Percentiles rank a stretch among this genome's conserved stretches.
Conservation (phyloP, 2,113 vertebrate genomes). For the Varanus salvator region DNA sequence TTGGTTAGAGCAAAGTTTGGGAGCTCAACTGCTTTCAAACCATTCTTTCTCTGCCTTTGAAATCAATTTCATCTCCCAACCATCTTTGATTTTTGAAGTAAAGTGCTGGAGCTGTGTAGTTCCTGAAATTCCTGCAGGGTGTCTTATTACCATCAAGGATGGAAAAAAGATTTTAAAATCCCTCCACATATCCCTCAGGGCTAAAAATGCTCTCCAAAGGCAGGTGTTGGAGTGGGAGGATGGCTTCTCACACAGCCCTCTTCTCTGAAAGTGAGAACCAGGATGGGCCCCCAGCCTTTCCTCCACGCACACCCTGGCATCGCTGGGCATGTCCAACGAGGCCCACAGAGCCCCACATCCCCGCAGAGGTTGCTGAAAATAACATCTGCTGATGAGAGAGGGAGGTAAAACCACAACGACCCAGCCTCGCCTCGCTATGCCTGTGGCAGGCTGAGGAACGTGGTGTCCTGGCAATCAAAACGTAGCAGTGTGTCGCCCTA, state of each 20-base stretch:
- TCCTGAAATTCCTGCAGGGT: not conserved
- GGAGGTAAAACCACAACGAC: constrained; percentile 58
- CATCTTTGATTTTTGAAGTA: not conserved
- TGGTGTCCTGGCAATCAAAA: constrained; percentile 12
- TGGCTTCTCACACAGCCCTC: not conserved
- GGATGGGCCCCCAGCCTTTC: not conserved
- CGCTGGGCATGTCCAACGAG: not conserved
- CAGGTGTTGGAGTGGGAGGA: not conserved
- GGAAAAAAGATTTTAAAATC: not conserved
- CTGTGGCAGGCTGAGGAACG: not conserved
- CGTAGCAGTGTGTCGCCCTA: not conserved
- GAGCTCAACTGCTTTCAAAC: not conserved
- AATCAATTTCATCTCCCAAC: not conserved
- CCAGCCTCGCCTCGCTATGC: not conserved
- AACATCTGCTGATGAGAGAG: constrained; percentile 62
- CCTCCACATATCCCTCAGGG: rapidly evolving
- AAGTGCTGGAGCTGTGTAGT: not conserved
- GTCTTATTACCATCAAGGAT: not conserved
- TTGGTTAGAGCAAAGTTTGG: too few species aligned
- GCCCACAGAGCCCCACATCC: not conserved
- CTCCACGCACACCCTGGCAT: not conserved
- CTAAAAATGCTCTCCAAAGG: not conserved
- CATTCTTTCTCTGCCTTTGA: not conserved
- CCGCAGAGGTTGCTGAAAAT: constrained; percentile 13
- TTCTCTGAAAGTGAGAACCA: not conserved